Evolutionary conservation across 2,888 invertebrate genomes (phyloP).

Genomic region (Megastigmus dorsalis): DNA sequence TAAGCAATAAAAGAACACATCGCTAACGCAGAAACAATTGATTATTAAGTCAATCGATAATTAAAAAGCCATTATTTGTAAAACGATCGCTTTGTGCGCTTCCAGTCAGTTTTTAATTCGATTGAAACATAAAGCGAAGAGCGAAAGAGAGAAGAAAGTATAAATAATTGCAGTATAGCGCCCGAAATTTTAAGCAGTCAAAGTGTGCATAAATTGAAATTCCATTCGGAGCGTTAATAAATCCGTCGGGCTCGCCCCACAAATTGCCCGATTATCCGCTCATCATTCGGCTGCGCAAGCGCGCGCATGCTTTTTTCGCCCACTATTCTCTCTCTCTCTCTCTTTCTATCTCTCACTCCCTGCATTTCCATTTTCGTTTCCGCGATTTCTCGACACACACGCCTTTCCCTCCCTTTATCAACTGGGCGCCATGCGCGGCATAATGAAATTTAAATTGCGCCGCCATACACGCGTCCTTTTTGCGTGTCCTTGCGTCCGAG

Average conservation of each 20-base stretch:
- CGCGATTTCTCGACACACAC: too few relatives aligned
- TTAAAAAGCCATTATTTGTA: too few relatives aligned
- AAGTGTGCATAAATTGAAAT: slow-evolving; percentile 29
- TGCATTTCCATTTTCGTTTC: slow-evolving; percentile 7
- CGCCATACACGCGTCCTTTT: not conserved
- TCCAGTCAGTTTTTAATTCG: too few relatives aligned
- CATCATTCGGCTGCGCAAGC: too few relatives aligned
- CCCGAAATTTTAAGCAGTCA: not conserved
- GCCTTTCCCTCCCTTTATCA: slow-evolving; percentile 4
- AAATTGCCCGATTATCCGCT: slow-evolving; percentile 8
- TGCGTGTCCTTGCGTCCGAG: not conserved
- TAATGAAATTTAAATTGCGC: slow-evolving; percentile 40
- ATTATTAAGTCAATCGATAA: too few relatives aligned
- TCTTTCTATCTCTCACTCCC: too few relatives aligned
- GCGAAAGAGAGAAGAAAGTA: too few relatives aligned
- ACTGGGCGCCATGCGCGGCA: not conserved
- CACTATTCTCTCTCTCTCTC: not conserved
- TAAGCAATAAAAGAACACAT: too few relatives aligned
- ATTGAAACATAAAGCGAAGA: too few relatives aligned
- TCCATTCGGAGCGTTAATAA: slow-evolving; percentile 4
- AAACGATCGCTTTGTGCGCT: too few relatives aligned
- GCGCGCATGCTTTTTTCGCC: not conserved
- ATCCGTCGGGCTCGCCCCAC: not conserved
- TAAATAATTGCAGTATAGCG: too few relatives aligned
- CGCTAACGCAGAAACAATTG: too few relatives aligned